Percentiles rank a stretch among this genome's conserved stretches.
Evolutionary conservation across 2,888 invertebrate genomes (phyloP).

Genomic region (Drosophila suboccidentalis): DNA sequence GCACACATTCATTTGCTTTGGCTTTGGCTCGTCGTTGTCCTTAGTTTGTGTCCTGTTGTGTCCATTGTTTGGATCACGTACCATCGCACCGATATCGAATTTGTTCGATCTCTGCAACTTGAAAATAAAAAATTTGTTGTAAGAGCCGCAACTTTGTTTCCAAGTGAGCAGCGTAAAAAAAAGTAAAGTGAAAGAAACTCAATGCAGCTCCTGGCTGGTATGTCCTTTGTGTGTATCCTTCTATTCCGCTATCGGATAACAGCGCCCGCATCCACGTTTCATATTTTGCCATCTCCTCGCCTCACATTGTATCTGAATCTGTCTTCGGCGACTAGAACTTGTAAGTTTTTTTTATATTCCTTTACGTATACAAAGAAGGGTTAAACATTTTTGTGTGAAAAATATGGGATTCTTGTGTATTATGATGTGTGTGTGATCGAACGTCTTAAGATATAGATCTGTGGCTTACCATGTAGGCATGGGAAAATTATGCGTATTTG

Average conservation of each 20-base stretch:
- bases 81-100: conserved; percentile 69
- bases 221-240: conserved; percentile 51
- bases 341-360: conserved; percentile 56
- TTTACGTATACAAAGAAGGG: conserved; percentile 55
- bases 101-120: conserved; percentile 64
- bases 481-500: conserved; percentile 52
- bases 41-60: conserved; percentile 60
- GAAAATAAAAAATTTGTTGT: conserved; percentile 16
- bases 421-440: conserved; percentile 67
- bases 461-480: conserved; percentile 57
- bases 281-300: conserved; percentile 55
- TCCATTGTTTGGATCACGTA: conserved; percentile 76
- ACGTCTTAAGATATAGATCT: conserved; percentile 70
- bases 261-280: conserved; percentile 77
- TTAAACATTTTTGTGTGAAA: conserved; percentile 67
- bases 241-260: conserved; percentile 82
- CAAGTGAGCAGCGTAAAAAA: conserved; percentile 59
- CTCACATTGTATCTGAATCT: conserved; percentile 55
- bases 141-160: conserved; percentile 71
- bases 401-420: conserved; percentile 63
- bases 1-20: conserved; percentile 51
- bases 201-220: conserved; percentile 37
- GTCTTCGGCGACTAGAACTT: conserved; percentile 61
- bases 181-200: conserved; percentile 15
- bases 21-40: conserved; percentile 42